These are phyloP conservation scores for Thunnus thynnus DNA, from an alignment of 2,113 vertebrate species.

Conservation along the genomic window DNA sequence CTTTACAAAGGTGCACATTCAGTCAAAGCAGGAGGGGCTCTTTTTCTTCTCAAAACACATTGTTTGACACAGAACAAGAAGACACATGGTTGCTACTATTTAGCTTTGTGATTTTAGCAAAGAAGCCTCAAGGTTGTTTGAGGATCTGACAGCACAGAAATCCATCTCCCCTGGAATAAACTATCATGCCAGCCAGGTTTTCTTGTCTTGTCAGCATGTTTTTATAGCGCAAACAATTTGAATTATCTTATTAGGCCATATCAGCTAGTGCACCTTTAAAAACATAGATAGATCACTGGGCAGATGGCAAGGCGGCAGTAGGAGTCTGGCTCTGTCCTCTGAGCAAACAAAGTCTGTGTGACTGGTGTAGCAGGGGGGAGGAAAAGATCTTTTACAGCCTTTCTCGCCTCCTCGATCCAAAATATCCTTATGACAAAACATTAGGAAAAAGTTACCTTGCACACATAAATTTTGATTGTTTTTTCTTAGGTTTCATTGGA, in stretches of 20 bases:
- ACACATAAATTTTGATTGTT: no score
- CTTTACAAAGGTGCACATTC: conserved; percentile 1
- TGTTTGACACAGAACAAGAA: conserved; percentile 38
- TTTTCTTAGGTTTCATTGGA: conserved; percentile 3
- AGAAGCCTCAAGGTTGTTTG: conserved; percentile 35
- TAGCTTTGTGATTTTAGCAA: conserved; percentile 31
- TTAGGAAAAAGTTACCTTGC: no score
- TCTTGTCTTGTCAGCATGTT: conserved; percentile 69
- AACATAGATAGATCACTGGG: conserved; percentile 71
- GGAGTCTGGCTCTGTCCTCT: conserved; percentile 53
- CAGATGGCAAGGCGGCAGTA: conserved; percentile 50
- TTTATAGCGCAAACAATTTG: conserved; percentile 71
- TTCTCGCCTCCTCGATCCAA: conserved; percentile 1
- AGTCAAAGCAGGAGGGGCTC: conserved; percentile 2
- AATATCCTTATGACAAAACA: conserved; percentile 18
- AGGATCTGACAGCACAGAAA: conserved; percentile 33
- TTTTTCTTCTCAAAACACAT: conserved; percentile 32
- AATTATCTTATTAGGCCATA: conserved; percentile 67
- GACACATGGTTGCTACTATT: conserved; percentile 10
- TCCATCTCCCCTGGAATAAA: conserved; percentile 20
- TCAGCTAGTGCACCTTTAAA: conserved; percentile 71
- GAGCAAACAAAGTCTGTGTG: conserved; percentile 62
- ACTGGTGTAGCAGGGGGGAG: conserved; percentile 40
- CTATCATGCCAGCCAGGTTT: conserved; percentile 52
- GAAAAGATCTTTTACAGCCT: conserved; percentile 19